Percentiles rank a stretch among this genome's conserved stretches.
These are phyloP conservation scores for Melanotus villosus DNA, from an alignment of 2,888 invertebrate species.

Conservation along the genomic window DNA sequence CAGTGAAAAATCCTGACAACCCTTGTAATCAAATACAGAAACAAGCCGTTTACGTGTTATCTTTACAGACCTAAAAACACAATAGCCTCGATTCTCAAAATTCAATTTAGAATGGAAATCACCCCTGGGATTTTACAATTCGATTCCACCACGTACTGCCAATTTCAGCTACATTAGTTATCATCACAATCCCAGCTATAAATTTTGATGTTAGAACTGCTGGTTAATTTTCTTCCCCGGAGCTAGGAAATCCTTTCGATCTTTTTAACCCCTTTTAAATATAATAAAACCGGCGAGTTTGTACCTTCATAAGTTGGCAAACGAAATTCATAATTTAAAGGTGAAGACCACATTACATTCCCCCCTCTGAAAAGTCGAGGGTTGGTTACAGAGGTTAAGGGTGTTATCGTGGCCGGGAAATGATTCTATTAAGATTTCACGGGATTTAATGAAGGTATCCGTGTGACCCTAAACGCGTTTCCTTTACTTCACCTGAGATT, in stretches of 20 bases:
- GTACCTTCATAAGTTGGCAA: neutral
- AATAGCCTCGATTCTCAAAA: neutral
- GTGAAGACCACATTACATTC: slow-evolving; percentile 8
- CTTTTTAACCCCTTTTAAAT: neutral
- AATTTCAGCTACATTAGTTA: neutral
- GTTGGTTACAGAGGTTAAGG: neutral
- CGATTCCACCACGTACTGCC: neutral
- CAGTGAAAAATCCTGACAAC: neutral
- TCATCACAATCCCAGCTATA: neutral
- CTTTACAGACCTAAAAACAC: slow-evolving; percentile 21
- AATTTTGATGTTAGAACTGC: too few relatives aligned
- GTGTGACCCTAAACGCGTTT: neutral
- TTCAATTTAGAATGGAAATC: slow-evolving; percentile 18
- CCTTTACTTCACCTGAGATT: slow-evolving; percentile 16
- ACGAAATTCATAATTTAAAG: slow-evolving; percentile 8
- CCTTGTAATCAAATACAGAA: neutral
- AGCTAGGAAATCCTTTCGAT: too few relatives aligned
- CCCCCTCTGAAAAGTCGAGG: slow-evolving; percentile 14
- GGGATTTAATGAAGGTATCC: slow-evolving; percentile 22
- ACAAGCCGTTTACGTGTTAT: slow-evolving; percentile 24
- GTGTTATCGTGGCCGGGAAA: slow-evolving; percentile 13
- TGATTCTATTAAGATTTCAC: slow-evolving; percentile 27
- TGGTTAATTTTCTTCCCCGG: neutral
- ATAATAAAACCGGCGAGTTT: neutral
- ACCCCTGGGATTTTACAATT: neutral